Conservation (phyloP, 2,113 vertebrate genomes). For the Oxygymnocypris stewartii region DNA sequence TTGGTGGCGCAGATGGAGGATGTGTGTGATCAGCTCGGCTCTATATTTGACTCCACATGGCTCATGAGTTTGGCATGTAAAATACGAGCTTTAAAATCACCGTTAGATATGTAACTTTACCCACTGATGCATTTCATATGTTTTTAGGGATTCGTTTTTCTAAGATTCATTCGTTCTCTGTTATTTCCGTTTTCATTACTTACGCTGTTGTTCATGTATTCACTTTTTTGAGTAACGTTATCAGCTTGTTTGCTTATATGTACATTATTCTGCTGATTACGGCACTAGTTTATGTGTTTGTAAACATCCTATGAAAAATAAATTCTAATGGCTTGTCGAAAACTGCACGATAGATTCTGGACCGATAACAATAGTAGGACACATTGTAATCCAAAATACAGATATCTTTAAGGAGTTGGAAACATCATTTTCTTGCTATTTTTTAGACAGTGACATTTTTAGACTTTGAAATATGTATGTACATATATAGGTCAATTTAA, state of each 20-base stretch:
- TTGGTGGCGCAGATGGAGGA: neutral
- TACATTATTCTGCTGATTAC: neutral
- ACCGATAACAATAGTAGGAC: neutral
- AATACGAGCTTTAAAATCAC: neutral
- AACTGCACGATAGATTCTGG: neutral
- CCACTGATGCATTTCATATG: neutral
- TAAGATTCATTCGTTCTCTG: neutral
- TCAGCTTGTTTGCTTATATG: neutral
- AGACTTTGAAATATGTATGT: neutral
- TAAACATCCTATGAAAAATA: neutral
- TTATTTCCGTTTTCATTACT: neutral
- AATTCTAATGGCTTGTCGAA: neutral
- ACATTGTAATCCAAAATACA: neutral
- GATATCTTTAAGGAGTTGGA: neutral
- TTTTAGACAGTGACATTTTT: neutral
- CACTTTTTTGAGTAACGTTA: neutral
- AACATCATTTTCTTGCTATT: neutral
- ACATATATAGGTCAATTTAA: neutral
- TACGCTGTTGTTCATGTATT: neutral
- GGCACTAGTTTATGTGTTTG: neutral
- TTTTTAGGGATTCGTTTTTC: neutral
- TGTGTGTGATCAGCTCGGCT: conserved; percentile 1
- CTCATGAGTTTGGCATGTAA: neutral
- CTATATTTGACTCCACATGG: conserved; percentile 21
- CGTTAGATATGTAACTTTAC: neutral